phyloP scores from a whole-genome alignment of 2,888 invertebrate species.

The Megaustenia siamemsis region DNA sequence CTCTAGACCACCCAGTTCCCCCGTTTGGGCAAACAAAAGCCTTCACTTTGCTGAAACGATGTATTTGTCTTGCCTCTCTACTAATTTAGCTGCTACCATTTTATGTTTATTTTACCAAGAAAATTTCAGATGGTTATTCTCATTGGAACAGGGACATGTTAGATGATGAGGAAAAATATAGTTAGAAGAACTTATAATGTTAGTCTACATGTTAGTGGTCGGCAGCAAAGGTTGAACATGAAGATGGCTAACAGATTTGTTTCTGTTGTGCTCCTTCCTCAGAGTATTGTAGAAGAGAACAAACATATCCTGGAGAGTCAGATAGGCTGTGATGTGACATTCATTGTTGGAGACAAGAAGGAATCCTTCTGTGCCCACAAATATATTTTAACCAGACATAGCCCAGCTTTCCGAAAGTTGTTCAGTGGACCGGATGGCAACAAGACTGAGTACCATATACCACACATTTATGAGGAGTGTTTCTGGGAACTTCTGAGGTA shows the following conservation, averaged over 20 bases:
- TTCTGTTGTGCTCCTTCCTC: background rate
- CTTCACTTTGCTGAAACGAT: too few species aligned
- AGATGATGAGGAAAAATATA: too few species aligned
- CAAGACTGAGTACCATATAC: conserved; percentile 40
- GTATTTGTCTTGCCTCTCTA: too few species aligned
- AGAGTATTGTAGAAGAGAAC: conserved; percentile 54
- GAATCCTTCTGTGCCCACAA: conserved; percentile 55
- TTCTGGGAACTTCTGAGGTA: conserved; percentile 53
- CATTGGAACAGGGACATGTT: too few species aligned
- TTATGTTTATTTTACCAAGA: too few species aligned
- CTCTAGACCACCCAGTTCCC: too few species aligned
- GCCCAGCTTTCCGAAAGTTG: conserved; percentile 51
- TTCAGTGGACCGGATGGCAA: conserved; percentile 46
- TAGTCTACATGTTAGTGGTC: too few species aligned
- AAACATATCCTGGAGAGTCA: conserved; percentile 55
- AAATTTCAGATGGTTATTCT: too few species aligned
- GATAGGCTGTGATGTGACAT: conserved; percentile 55
- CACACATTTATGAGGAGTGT: conserved; percentile 37
- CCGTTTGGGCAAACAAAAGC: too few species aligned
- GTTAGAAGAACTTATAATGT: too few species aligned
- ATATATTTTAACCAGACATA: conserved; percentile 44
- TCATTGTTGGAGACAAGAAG: conserved; percentile 45
- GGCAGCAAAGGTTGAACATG: too few species aligned
- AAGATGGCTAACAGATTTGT: background rate
- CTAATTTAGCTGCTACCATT: too few species aligned